Conservation (phyloP, 2,113 vertebrate species). For the Gasterosteus aculeatus region DNA sequence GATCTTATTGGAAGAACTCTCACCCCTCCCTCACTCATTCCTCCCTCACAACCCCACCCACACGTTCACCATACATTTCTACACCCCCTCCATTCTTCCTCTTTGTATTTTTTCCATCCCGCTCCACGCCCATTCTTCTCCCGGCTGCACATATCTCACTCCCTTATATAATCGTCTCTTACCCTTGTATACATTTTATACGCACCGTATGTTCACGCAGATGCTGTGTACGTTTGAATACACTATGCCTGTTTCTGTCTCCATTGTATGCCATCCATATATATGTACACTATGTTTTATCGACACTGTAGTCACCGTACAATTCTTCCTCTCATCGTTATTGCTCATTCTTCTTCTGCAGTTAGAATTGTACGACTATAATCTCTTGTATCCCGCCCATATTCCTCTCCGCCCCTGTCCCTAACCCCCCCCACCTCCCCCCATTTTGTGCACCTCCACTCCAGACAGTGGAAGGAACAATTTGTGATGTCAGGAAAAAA, state of each 20-base stretch:
- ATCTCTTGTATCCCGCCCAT: constrained; percentile 55
- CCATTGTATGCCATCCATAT: constrained; percentile 77
- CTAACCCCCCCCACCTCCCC: background rate
- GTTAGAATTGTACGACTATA: constrained; percentile 71
- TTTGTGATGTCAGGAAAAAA: constrained; percentile 38
- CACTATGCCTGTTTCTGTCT: constrained; percentile 62
- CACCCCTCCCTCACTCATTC: constrained; percentile 21
- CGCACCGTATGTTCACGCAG: constrained; percentile 59
- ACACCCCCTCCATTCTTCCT: constrained; percentile 25
- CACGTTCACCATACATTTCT: constrained; percentile 44
- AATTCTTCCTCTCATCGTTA: constrained; percentile 72
- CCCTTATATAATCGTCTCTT: constrained; percentile 61
- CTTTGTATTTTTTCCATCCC: constrained; percentile 49
- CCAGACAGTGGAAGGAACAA: constrained; percentile 48
- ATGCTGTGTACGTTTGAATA: constrained; percentile 69
- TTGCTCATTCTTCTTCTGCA: constrained; percentile 69
- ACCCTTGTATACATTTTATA: constrained; percentile 67
- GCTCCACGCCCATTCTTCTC: constrained; percentile 15
- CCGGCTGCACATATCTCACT: constrained; percentile 70
- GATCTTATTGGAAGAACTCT: constrained; percentile 42
- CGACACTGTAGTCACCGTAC: constrained; percentile 75
- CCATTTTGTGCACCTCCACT: constrained; percentile 32
- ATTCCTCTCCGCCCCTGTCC: background rate
- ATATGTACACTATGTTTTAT: constrained; percentile 80
- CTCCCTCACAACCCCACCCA: background rate